Conservation (phyloP, 2,797 vertebrate species). For the Melopsittacus undulatus region DNA sequence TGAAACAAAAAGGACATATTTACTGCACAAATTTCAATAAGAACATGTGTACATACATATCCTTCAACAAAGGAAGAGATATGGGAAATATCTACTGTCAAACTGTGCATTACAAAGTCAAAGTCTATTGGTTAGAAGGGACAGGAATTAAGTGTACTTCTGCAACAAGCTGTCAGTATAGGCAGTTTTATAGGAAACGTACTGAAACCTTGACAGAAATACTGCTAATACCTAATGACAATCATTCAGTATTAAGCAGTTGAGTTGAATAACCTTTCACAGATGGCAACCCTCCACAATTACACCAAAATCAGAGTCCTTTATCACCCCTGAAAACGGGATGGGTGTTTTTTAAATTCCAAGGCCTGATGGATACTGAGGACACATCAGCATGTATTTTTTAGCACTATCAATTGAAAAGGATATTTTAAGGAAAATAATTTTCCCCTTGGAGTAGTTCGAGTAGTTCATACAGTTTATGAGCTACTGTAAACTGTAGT, state of each 20-base stretch:
- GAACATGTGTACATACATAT: not conserved
- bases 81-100: not conserved
- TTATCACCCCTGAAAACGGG: not conserved
- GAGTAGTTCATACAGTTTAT: not conserved
- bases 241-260: constrained; percentile 51
- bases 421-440: not conserved
- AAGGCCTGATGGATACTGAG: not conserved
- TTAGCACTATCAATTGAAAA: not conserved
- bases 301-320: constrained; percentile 20
- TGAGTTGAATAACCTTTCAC: constrained; percentile 34
- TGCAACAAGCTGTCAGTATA: constrained; percentile 27
- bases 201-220: constrained; percentile 56
- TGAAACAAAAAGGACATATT: not conserved
- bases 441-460: not conserved
- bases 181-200: constrained; percentile 23
- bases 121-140: not conserved
- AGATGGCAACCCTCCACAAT: constrained; percentile 15
- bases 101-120: not conserved
- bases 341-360: not conserved
- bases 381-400: not conserved
- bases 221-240: constrained; percentile 23
- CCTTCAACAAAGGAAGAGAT: not conserved
- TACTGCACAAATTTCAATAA: not conserved
- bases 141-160: not conserved
- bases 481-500: not conserved